phyloP scores from a whole-genome alignment of 2,888 invertebrate genomes.

The Euzetes globulus region DNA sequence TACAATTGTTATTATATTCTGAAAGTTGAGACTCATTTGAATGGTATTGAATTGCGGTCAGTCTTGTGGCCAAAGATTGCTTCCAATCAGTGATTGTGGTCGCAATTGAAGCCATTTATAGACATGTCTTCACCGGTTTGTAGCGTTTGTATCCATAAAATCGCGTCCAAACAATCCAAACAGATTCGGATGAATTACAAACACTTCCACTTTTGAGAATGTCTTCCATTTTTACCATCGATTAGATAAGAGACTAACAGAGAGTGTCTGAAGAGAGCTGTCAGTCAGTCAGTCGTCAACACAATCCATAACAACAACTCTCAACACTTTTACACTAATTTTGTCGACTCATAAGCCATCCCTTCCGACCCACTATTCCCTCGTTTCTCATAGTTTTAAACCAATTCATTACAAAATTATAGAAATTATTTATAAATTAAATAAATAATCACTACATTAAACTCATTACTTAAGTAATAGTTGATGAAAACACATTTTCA shows the following conservation, averaged over 20 bases:
- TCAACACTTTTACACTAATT: too few relatives aligned
- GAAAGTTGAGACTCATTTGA: conserved; percentile 7
- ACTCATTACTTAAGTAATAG: too few relatives aligned
- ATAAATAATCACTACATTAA: too few relatives aligned
- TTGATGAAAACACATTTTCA: too few relatives aligned
- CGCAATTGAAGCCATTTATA: not conserved
- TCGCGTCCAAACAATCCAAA: not conserved
- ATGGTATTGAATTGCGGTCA: not conserved
- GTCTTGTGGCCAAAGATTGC: not conserved
- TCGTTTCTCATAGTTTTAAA: too few relatives aligned
- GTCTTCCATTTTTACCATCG: conserved; percentile 3
- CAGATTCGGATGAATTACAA: not conserved
- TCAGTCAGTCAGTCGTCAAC: too few relatives aligned
- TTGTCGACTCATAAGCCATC: too few relatives aligned
- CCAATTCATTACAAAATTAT: too few relatives aligned
- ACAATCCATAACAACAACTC: too few relatives aligned
- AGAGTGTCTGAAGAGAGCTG: not conserved
- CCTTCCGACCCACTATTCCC: too few relatives aligned
- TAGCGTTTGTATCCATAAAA: not conserved
- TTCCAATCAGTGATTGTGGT: not conserved
- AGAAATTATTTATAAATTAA: too few relatives aligned
- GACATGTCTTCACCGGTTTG: not conserved
- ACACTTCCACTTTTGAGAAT: not conserved
- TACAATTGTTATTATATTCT: not conserved
- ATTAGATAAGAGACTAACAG: not conserved